phyloP scores from a whole-genome alignment of 23 tunicate genomes.

The Trididemnum miniatum region DNA sequence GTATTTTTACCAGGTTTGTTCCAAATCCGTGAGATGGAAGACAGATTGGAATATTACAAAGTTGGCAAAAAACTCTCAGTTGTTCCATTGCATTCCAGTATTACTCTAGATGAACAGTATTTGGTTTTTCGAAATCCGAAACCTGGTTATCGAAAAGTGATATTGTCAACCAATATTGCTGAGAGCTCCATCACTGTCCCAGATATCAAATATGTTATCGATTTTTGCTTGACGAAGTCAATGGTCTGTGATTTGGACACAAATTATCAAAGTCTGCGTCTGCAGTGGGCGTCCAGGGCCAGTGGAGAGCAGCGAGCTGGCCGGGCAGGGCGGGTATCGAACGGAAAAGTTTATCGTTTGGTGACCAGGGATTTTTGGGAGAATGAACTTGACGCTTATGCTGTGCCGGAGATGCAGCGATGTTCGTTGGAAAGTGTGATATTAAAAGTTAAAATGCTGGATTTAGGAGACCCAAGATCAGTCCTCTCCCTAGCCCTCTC shows the following conservation, averaged over 20 bases:
- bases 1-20: conserved; percentile 82
- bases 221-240: conserved; percentile 85
- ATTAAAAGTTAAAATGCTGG: conserved; percentile 69
- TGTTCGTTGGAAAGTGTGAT: conserved; percentile 77
- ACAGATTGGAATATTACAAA: conserved; percentile 37
- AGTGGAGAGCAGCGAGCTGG: conserved; percentile 79
- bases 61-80: conserved; percentile 44
- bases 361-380: conserved; percentile 56
- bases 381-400: conserved; percentile 39
- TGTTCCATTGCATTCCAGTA: conserved; percentile 82
- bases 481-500: conserved; percentile 75
- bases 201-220: conserved; percentile 87
- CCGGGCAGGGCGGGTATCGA: conserved; percentile 83
- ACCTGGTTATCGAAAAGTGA: conserved; percentile 70
- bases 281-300: conserved; percentile 91
- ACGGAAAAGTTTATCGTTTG: conserved; percentile 72
- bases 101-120: conserved; percentile 69
- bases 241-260: conserved; percentile 63
- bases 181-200: conserved; percentile 97
- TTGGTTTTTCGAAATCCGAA: conserved; percentile 60
- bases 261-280: conserved; percentile 75
- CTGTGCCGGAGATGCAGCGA: conserved; percentile 72
- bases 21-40: conserved; percentile 74
- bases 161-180: conserved; percentile 92
- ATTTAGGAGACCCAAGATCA: conserved; percentile 76